Base-by-base conservation (phyloP, 2,888 invertebrate genomes). In the Gnatocerus cornutus region DNA sequence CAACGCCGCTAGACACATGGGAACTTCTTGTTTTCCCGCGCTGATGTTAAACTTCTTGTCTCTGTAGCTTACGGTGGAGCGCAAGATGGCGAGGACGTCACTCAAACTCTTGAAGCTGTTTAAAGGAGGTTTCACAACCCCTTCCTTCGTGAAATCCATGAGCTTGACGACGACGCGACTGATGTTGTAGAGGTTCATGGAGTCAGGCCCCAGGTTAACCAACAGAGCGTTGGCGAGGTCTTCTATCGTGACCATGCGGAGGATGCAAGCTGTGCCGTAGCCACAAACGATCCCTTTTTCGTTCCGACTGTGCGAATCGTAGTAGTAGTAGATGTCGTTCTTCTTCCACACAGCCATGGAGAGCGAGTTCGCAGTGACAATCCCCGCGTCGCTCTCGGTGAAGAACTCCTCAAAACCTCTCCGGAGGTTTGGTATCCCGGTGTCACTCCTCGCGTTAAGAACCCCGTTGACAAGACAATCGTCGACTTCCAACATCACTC, bases 271-370 rank as follows among this genome's bases (percentile, higher is more conserved):
- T 1, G 80, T 80, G n/a, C 85, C 85, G 68, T 77, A 80, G 61
- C 78, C 82, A 30, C 45, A 59, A 29, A 53, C 46, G 3, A 84
- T 74, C 78, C 91, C 91, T 13, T 87, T 84, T 8, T 88, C 87
- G 72, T 89, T 87, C 59, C 89, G 88, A 0, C 87, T 87, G 13
- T 89, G 88, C 0, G 90, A 89, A 74, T 91, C 90, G 55, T 89
- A 90, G 77, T 88, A 85, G 72, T 88, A 88, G 50, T 84, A 85
- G 1, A 85, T 78, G 0, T 86, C 86, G 0, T 86, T 82, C 0
- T 84, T 81, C 62, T 83, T 85, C 89, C 90, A 90, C 1, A 91
- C 82, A 0, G 88, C 89, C 0, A 87, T 80, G 0, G 90, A 88
- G 0, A 85, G 85, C 0, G 87, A 87, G 3, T 89, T 85, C 0